Evolutionary conservation across 2,888 invertebrate genomes (phyloP), one percentile per base, ranked within the genome.

Genomic region (Lithophane socia): DNA sequence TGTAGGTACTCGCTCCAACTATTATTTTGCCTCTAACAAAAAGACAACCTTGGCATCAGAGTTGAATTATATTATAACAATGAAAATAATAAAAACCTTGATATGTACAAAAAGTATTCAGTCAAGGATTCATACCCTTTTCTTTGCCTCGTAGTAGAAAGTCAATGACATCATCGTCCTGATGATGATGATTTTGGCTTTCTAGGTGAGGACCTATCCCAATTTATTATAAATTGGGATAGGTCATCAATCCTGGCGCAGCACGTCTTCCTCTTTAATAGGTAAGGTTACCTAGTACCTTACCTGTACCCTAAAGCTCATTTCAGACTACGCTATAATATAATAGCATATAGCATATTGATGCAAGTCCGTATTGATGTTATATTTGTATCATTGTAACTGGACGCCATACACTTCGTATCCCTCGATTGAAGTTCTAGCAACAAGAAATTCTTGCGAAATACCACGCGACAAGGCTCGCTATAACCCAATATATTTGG

Each of bases 361-460:
- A 29, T 29, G 29, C 29, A 29, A 29, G 29, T 63, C 65, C 21
- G 37, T 37, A 37, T 37, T 37, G 37, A 72, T 67, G 21, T 52
- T 37, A 37, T 5, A 52, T 71, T 69, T 54, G 69, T 67, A 83
- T 75, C 69, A 75, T 85, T 86, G 86, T 80, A 72, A 79, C 75
- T 66, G 72, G 58, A 75, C 61, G 63, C 75, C 70, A 73, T 63
- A 73, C 80, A 60, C 37, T 47, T 65, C 29, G 72, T 69, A 79
- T 82, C 79, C 80, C 72, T 76, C 79, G 74, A 68, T 76, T 79
- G 74, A 68, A 79, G 77, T 84, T 85, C 75, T 71, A 83, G 67
- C 81, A 88, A 90, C 88, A 84, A 88, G 86, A 86, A 88, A 90
- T 90, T 90, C 90, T 89, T 90, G 89, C 88, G 88, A 92, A 92